Conservation (phyloP, 2,797 vertebrate species). For the Remorina albescens region DNA sequence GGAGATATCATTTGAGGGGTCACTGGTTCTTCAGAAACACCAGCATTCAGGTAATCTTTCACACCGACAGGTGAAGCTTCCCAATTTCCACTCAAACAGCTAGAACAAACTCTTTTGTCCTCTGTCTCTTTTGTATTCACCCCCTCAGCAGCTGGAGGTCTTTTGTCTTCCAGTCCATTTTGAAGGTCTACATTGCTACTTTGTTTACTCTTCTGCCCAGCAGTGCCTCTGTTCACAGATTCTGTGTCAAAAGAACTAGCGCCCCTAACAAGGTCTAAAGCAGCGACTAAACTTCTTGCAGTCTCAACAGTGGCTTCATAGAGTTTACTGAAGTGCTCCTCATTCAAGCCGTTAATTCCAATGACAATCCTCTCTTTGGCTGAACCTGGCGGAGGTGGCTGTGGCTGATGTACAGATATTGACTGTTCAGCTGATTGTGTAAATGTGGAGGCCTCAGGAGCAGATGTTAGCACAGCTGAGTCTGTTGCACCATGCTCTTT, state of each 20-base stretch:
- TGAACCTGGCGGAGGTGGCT: slow-evolving; percentile 63
- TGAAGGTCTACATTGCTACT: slow-evolving; percentile 41
- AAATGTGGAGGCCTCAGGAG: slow-evolving; percentile 27
- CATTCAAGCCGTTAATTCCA: slow-evolving; percentile 90
- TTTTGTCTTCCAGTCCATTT: slow-evolving; percentile 51
- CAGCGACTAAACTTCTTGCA: slow-evolving; percentile 93
- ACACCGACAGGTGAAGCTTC: slow-evolving; percentile 68
- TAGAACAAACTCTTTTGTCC: slow-evolving; percentile 84
- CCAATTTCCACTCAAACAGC: slow-evolving; percentile 83
- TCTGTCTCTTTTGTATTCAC: slow-evolving; percentile 79
- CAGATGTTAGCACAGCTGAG: slow-evolving; percentile 20
- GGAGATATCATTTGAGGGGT: slow-evolving; percentile 56
- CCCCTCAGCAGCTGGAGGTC: slow-evolving; percentile 74
- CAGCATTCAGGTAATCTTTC: slow-evolving; percentile 67
- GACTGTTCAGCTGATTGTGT: slow-evolving; percentile 33
- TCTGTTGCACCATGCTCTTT: slow-evolving; percentile 38
- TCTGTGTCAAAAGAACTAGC: slow-evolving; percentile 65
- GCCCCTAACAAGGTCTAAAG: slow-evolving; percentile 92
- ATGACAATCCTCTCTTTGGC: slow-evolving; percentile 87
- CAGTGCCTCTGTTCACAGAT: slow-evolving; percentile 34
- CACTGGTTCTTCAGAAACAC: slow-evolving; percentile 75
- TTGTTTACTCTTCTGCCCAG: slow-evolving; percentile 16
- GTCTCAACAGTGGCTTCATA: slow-evolving; percentile 97
- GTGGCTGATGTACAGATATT: slow-evolving; percentile 25
- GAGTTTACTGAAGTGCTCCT: slow-evolving; percentile 92